These are phyloP conservation scores for Panagrolaimus sp. DNA, from an alignment of 1,140 invertebrate species.

Conservation along the genomic window DNA sequence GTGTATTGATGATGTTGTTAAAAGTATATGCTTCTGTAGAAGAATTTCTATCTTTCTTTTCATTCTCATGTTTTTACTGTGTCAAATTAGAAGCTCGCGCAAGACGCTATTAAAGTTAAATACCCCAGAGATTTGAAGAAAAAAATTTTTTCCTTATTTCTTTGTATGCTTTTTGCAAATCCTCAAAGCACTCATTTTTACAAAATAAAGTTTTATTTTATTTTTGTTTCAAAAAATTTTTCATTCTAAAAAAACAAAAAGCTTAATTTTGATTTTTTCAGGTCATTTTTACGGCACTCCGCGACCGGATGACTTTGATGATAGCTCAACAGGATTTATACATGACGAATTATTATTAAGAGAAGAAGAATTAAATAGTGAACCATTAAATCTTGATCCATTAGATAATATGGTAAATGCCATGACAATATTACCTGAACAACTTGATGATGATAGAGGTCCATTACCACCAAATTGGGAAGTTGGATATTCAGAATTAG, in stretches of 20 bases:
- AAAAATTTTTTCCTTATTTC: too few species aligned
- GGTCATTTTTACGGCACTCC: conserved; percentile 56
- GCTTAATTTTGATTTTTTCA: conserved; percentile 28
- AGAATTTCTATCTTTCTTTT: too few species aligned
- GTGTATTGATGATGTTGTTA: too few species aligned
- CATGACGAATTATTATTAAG: conserved; percentile 15
- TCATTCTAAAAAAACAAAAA: background rate
- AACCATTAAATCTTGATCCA: conserved; percentile 21
- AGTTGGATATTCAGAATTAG: conserved; percentile 88
- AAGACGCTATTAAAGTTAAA: too few species aligned
- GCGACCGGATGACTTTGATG: conserved; percentile 29
- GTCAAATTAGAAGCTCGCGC: too few species aligned
- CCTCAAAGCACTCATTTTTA: background rate
- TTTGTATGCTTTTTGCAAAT: too few species aligned
- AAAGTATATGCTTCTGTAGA: too few species aligned
- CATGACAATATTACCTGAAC: background rate
- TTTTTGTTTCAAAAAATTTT: background rate
- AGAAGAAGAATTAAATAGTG: background rate
- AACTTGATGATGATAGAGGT: conserved; percentile 64
- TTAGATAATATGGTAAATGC: conserved; percentile 21
- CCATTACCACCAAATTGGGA: conserved; percentile 91
- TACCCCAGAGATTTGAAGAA: too few species aligned
- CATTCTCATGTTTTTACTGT: too few species aligned
- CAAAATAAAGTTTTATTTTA: conserved; percentile 6
- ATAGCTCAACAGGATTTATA: conserved; percentile 25